Base-by-base conservation (phyloP, 2,888 invertebrate genomes). In the Hedya salicella region DNA sequence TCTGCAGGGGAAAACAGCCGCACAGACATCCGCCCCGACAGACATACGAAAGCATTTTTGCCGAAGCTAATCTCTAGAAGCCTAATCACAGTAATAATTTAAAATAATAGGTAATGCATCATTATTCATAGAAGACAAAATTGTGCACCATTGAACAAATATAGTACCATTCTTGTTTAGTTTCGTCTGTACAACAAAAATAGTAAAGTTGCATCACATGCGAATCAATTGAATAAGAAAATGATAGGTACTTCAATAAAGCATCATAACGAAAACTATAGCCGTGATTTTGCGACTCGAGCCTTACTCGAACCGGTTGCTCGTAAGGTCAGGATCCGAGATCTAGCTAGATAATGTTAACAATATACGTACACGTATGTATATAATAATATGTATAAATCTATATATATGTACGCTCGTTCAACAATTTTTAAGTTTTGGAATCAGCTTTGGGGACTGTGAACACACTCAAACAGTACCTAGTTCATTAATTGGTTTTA, bases 271-370 rank as follows among this genome's bases (percentile, higher is more conserved):
- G 21, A 52, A 42, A 32, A 32, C 56, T 42, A n/a, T n/a, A 57
- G 57, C 42, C 21, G 50, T 64, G 57, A 50, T 57, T 19, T 61
- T 13, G 44, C 62, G 52, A 49, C 32, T 50, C 25, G 19, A 36
- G 63, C 63, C 39, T 21, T 36, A 50, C 17, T 17, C 17, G 16
- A 59, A 65, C 65, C 65, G 65, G 65, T 65, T 65, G 52, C 19
- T 59, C 17, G 8, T 60, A 60, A 65, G 65, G 65, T 65, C 59
- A 65, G 52, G 39, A 60, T 60, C 65, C 65, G 59, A 50, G 59
- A 59, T 65, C 39, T 53, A 59, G 52, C 65, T 17, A 36, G 50
- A 44, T 64, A 60, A 65, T 40, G 6, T 25, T 25, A 65, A 62
- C 52, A 65, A 36, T 44, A 36, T 42, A 46, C 44, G 11, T 50